phyloP scores from a whole-genome alignment of 2,113 vertebrate species.

The Paralichthys olivaceus region DNA sequence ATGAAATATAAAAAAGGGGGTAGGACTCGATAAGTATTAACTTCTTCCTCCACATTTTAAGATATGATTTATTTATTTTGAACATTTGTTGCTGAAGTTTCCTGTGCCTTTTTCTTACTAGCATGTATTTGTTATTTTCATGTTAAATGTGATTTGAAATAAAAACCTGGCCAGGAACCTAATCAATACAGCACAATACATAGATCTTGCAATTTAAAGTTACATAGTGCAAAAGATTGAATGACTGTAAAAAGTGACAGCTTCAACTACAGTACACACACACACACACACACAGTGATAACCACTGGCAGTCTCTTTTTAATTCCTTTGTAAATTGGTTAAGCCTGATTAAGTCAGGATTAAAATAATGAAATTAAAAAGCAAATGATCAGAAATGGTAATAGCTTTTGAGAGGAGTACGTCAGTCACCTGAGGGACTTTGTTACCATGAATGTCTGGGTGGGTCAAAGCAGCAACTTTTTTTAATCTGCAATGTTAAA shows the following conservation, averaged over 20 bases:
- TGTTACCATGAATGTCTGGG: neutral
- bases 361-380: constrained; percentile 51
- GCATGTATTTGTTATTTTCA: too few relatives aligned
- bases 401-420: constrained; percentile 23
- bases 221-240: neutral
- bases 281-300: neutral
- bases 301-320: constrained; percentile 23
- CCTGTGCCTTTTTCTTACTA: too few relatives aligned
- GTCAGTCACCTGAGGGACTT: constrained; percentile 29
- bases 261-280: neutral
- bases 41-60: too few relatives aligned
- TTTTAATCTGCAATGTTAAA: constrained; percentile 4
- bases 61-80: neutral
- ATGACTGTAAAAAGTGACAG: too few relatives aligned
- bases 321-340: constrained; percentile 52
- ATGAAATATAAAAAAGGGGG: neutral
- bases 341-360: constrained; percentile 44
- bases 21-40: neutral
- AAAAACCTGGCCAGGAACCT: too few relatives aligned
- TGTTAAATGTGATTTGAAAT: too few relatives aligned
- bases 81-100: neutral
- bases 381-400: constrained; percentile 34
- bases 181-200: neutral
- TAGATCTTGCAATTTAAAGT: neutral
- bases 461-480: constrained; percentile 23